Evolutionary conservation across 2,797 vertebrate species (phyloP).

Genomic region (Hippopotamyrus pictus): DNA sequence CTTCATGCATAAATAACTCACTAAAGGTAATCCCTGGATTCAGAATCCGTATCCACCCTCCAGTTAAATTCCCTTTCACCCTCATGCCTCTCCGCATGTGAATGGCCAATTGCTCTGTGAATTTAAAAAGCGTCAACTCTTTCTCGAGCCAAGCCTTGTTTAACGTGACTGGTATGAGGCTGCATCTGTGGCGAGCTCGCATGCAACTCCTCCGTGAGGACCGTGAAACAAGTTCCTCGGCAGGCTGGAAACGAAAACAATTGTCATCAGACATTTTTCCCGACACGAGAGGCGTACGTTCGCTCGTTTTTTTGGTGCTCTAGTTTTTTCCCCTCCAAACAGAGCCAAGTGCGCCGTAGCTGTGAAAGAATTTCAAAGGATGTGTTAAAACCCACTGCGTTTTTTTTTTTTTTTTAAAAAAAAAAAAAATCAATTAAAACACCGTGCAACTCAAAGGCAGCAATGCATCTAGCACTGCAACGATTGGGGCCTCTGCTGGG

Average conservation of each 20-base stretch:
- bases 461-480: neutral
- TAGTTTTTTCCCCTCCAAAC: neutral
- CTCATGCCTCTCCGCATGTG: neutral
- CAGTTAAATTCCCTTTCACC: neutral
- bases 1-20: neutral
- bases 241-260: neutral
- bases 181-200: neutral
- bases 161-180: neutral
- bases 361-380: constrained; percentile 1
- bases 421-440: neutral
- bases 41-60: neutral
- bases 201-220: neutral
- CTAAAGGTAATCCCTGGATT: neutral
- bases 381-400: constrained; percentile 3
- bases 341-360: neutral
- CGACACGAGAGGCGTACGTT: neutral
- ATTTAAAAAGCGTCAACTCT: neutral
- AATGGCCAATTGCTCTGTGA: neutral
- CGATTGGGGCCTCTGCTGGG: neutral
- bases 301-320: neutral
- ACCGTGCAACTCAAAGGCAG: neutral
- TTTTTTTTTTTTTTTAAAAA: no score
- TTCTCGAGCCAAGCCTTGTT: neutral
- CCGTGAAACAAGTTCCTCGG: neutral
- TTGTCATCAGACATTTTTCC: constrained; percentile 7